Base-by-base conservation (phyloP, 2,888 invertebrate genomes). In the Drosophila emarginata region DNA sequence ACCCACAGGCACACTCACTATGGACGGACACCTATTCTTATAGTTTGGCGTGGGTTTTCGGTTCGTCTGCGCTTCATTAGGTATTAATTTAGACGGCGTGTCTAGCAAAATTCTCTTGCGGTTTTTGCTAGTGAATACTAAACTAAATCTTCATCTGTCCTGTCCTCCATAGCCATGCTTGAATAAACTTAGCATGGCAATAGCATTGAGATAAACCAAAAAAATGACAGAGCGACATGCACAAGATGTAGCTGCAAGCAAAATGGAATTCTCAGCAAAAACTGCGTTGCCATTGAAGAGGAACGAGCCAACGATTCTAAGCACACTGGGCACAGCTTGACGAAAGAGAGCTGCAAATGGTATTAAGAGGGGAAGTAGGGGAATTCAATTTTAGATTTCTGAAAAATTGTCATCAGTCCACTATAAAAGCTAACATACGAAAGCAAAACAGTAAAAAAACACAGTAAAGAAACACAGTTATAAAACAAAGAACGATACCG, bases 1-100 rank as follows among this genome's bases (percentile, higher is more conserved):
- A 54, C 11, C 37, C 63, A 59, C 23, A n/a, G n/a, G n/a, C 37
- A 26, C 26, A 53, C 37, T 36, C 51, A 54, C 57, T 57, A 32
- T 18, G 28, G 39, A 53, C 59, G n/a, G 5, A 39, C 56, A 62
- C 15, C 15, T 75, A 75, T 69, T 82, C 81, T 81, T 81, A 82
- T 84, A 11, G 18, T 45, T 18, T 21, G 21, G 11, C 21, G 32
- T 45, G 4, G 71, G 67, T 67, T 40, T 51, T 77, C 61, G 57
- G 37, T 52, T 52, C 65, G 56, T 62, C 9, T 70, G 56, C 67
- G 81, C 82, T 79, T 82, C 85, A 84, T 82, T 82, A 82, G 87
- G 75, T 69, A 72, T 87, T 75, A 81, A 75, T 84, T 80, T 67
- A 68, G 36, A 65, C 57, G 67, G 58, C 36, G 52, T 57, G 68